Conservation (phyloP, 1,140 invertebrate genomes). For the Artemia franciscana region DNA sequence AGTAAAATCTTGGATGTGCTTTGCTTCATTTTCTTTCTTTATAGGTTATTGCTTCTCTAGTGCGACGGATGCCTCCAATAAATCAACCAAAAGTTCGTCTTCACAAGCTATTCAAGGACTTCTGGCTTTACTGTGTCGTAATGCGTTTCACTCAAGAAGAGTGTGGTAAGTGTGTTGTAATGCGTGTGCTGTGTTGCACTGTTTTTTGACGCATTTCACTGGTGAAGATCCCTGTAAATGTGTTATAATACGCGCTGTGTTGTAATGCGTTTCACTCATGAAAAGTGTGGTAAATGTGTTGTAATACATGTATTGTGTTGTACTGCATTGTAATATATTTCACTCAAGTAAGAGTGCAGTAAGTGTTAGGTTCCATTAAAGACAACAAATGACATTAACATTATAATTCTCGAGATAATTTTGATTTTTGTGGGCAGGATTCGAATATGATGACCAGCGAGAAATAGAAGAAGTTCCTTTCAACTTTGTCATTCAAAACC, state of each 20-base stretch:
- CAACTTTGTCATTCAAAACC: too few relatives aligned
- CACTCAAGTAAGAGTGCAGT: too few relatives aligned
- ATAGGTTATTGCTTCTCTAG: conserved; percentile 69
- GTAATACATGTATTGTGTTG: neutral
- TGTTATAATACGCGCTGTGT: conserved; percentile 38
- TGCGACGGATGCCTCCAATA: conserved; percentile 67
- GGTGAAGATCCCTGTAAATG: neutral
- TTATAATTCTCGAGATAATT: too few relatives aligned
- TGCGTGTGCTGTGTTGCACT: neutral
- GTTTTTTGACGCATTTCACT: neutral
- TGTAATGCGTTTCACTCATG: conserved; percentile 85
- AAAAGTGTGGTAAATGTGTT: conserved; percentile 60
- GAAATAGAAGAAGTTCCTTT: too few relatives aligned
- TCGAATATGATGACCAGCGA: too few relatives aligned
- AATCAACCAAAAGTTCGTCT: conserved; percentile 67
- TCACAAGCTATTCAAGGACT: conserved; percentile 91
- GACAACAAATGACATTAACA: too few relatives aligned
- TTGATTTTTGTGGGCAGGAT: too few relatives aligned
- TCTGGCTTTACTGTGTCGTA: conserved; percentile 98
- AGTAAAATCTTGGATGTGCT: too few relatives aligned
- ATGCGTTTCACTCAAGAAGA: conserved; percentile 84
- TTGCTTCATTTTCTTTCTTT: too few relatives aligned
- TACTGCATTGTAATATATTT: too few relatives aligned
- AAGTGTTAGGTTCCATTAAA: too few relatives aligned
- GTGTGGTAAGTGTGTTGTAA: conserved; percentile 28